Evolutionary conservation across 2,888 invertebrate genomes (phyloP), one percentile per base, ranked within the genome.

Genomic region (Agrotis ipsilon): DNA sequence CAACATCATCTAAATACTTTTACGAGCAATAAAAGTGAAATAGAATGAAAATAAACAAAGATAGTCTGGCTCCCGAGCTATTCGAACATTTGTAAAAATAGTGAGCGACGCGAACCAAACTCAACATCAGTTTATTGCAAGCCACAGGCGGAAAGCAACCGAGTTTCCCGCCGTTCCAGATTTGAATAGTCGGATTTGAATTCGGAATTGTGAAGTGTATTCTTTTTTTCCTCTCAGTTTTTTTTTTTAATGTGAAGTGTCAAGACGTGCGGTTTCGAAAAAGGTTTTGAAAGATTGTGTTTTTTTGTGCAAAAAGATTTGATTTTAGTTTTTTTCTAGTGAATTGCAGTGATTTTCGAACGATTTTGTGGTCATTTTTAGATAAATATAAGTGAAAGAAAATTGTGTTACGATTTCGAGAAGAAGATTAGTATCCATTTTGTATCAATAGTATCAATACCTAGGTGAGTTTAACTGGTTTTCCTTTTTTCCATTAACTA

Each of bases 51-150:
- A 67, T 63, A 68, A 68, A 69, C 39, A 76, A 68, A 79, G 75
- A 76, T 68, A 64, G 67, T 71, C 72, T 54, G 66, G n/a, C 88
- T 88, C 87, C 78, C 66, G 82, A 64, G 48, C 88, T 86, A 75
- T 68, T 73, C 63, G 72, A 82, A 82, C 85, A 87, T 86, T 86
- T 87, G 88, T 91, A 91, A 91, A 93, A 93, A 93, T 93, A 93
- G 91, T 91, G 84, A 39, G 70, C 84, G 84, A 82, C 72, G 72
- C 69, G 63, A 68, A 72, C 74, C 78, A 81, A 89, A 76, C 85
- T 78, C 83, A 81, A 71, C 85, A 73, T 85, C 89, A 91, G 92
- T 90, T 81, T 89, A 88, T 86, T 87, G 86, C 88, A 87, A 83
- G 88, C 86, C 81, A 84, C 84, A 84, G 84, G 77, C 80, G 81